Evolutionary conservation across 2,797 vertebrate species (phyloP).

Genomic region (Paguma larvata): DNA sequence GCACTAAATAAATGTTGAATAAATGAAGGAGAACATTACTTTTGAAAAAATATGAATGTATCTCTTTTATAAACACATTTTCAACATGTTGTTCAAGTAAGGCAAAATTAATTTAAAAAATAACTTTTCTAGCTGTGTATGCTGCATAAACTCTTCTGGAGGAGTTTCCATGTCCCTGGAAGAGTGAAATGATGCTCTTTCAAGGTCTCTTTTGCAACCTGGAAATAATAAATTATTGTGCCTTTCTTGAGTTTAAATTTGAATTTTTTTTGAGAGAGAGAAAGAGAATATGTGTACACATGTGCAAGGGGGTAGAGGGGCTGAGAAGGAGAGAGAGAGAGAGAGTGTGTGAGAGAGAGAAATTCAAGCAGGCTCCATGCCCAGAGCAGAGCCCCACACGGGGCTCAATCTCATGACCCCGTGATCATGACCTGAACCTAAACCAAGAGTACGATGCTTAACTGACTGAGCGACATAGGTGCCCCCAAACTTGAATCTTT

Average conservation of each 20-base stretch:
- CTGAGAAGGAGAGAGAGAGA: no score
- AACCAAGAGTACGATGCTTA: no score
- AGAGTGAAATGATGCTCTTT: not conserved
- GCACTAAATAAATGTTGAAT: conserved; percentile 40
- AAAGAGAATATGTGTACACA: no score
- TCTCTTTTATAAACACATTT: not conserved
- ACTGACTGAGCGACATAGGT: no score
- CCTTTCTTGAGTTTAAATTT: not conserved
- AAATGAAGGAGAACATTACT: not conserved
- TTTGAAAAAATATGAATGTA: not conserved
- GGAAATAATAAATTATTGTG: not conserved
- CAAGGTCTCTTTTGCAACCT: not conserved
- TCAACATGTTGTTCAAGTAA: not conserved
- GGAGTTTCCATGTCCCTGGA: not conserved
- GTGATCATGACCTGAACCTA: no score
- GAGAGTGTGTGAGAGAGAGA: no score
- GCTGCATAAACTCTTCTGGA: not conserved
- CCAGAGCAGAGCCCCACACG: no score
- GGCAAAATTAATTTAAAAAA: not conserved
- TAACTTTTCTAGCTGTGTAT: not conserved
- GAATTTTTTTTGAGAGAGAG: not conserved
- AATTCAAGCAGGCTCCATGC: no score
- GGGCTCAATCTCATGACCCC: no score
- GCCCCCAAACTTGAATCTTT: not conserved
- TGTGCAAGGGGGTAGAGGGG: no score